phyloP scores from a whole-genome alignment of 2,113 vertebrate species.

The Atlantisia rogersi region DNA sequence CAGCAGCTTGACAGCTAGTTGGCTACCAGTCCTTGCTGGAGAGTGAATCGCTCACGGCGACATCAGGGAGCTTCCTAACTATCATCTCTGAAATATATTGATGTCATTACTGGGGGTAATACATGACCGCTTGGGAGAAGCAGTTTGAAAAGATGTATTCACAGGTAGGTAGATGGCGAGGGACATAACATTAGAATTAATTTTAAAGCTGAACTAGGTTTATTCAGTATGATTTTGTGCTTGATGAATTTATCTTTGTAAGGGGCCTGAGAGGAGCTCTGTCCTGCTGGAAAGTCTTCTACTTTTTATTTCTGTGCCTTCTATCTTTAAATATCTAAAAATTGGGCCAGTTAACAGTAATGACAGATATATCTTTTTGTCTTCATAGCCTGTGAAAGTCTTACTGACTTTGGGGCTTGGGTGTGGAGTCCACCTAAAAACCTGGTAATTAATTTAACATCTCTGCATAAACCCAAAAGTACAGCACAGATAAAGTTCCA shows the following conservation, averaged over 20 bases:
- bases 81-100: neutral
- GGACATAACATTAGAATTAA: neutral
- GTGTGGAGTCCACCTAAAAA: neutral
- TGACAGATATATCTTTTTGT: neutral
- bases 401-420: neutral
- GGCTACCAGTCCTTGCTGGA: neutral
- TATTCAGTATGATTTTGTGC: neutral
- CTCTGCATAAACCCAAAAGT: neutral
- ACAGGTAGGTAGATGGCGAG: neutral
- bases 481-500: neutral
- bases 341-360: neutral
- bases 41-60: neutral
- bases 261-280: accelerated
- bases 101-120: neutral
- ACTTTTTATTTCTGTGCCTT: neutral
- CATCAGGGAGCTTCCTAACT: neutral
- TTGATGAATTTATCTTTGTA: neutral
- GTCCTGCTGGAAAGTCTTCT: neutral
- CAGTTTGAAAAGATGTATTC: neutral
- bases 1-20: neutral
- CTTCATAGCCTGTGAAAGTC: neutral
- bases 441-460: neutral
- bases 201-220: neutral
- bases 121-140: neutral
- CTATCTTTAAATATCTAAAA: neutral